phyloP scores from a whole-genome alignment of 2,113 vertebrate species.

The Empidonax traillii region DNA sequence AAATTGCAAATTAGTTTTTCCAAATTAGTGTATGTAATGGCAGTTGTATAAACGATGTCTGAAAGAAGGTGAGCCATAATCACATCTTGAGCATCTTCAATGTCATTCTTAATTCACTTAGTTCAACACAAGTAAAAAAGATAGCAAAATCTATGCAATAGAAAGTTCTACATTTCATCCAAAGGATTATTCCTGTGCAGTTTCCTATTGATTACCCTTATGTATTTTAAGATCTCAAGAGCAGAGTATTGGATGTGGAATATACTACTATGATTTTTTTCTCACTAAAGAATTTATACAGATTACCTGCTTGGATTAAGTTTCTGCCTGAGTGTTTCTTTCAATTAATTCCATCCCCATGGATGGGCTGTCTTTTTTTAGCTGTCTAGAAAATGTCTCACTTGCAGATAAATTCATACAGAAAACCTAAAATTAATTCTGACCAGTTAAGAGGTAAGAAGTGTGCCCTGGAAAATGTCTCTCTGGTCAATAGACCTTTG shows the following conservation, averaged over 20 bases:
- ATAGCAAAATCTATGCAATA: not conserved
- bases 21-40: not conserved
- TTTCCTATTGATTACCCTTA: not conserved
- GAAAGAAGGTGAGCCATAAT: not conserved
- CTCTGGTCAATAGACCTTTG: not conserved
- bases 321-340: not conserved
- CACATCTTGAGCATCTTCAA: not conserved
- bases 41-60: not conserved
- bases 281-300: not conserved
- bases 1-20: not conserved
- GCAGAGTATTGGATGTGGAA: not conserved
- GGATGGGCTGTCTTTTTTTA: not conserved
- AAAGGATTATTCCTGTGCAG: not conserved
- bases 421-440: conserved; percentile 15
- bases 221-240: not conserved
- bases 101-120: not conserved
- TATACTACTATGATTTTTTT: not conserved
- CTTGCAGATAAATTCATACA: not conserved
- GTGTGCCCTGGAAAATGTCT: not conserved
- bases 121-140: not conserved
- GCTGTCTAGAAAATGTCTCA: not conserved
- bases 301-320: not conserved
- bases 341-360: not conserved
- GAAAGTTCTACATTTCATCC: not conserved
- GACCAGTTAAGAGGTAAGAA: not conserved